Evolutionary conservation across 2,113 vertebrate genomes (phyloP), one percentile per base, ranked within the genome.

Genomic region (Porphyrio hochstetteri): DNA sequence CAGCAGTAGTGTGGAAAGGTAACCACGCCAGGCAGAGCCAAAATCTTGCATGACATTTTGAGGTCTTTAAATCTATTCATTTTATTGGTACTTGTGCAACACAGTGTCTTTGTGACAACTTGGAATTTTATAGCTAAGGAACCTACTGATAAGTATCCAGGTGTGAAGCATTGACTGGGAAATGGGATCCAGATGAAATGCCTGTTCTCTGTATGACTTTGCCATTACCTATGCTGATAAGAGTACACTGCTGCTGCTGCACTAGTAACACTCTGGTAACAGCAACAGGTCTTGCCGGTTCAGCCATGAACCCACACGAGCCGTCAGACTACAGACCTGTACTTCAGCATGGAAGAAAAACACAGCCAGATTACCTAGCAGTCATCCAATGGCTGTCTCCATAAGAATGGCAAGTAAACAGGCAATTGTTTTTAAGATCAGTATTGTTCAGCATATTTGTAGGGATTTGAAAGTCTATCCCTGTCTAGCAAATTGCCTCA

Each of bases 391-490:
- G 36, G 80, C 38, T 92, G 82, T 17, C 38, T 83, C 80, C 85
- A 29, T 79, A 68, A 79, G 74, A 87, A 90, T 10, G 46, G 77
- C 38, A 86, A 63, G 40, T 69, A 88, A 95, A 72, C 76, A 96
- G 77, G 80, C 72, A 88, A 57, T 60, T 88, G 69, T 71, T 93
- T 75, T 65, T 72, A 35, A 65, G 69, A 76, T 64, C 42, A 19
- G 2, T 88, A 75, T 71, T 88, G 88, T 44, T 78, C 72, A 70
- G 65, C 74, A n/a, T n/a, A 40, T 13, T 60, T 56, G 53, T 36
- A 82, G 16, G 33, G 11, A 74, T 81, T 67, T 90, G n/a, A 78
- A 90, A 87, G 60, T 52, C 69, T 75, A 13, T 5, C 59, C 53
- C 35, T 88, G 38, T 24, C 76, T 68, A 65, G 42, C 21, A 88